Evolutionary conservation across 2,113 vertebrate genomes (phyloP).

Genomic region (Cynopterus brachyotis): DNA sequence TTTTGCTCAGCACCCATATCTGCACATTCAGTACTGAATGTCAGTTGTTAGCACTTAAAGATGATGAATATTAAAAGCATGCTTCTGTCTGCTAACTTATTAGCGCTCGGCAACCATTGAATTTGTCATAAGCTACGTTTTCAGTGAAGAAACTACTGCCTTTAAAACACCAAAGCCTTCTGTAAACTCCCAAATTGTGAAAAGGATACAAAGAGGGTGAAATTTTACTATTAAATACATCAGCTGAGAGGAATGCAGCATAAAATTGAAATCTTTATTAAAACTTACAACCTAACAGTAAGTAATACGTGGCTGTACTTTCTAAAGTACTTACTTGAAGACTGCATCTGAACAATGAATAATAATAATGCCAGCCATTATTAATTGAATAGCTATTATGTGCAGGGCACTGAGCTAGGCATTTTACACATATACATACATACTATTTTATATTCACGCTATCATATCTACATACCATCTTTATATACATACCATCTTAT

Average conservation of each 20-base stretch:
- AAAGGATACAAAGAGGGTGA: neutral
- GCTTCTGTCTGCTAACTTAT: constrained; percentile 73
- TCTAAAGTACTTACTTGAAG: neutral
- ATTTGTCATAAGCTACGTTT: constrained; percentile 75
- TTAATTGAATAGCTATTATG: neutral
- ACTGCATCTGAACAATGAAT: neutral
- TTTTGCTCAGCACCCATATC: constrained; percentile 78
- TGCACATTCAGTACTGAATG: constrained; percentile 74
- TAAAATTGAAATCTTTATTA: constrained; percentile 10
- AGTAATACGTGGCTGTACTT: neutral
- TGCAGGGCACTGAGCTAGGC: neutral
- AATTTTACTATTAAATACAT: constrained; percentile 13
- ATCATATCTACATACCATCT: neutral
- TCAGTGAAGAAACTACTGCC: constrained; percentile 68
- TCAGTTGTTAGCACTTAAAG: constrained; percentile 74
- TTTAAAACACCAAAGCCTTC: constrained; percentile 62
- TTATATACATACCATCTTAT: neutral
- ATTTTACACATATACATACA: neutral
- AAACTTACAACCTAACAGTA: neutral
- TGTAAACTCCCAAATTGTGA: constrained; percentile 20
- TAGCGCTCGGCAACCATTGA: constrained; percentile 65
- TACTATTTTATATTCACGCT: neutral
- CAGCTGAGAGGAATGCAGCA: neutral
- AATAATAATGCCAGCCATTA: neutral
- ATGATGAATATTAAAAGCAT: constrained; percentile 83